These are phyloP conservation scores for Dryadula phaetusa DNA, from an alignment of 2,888 invertebrate species.

Conservation along the genomic window DNA sequence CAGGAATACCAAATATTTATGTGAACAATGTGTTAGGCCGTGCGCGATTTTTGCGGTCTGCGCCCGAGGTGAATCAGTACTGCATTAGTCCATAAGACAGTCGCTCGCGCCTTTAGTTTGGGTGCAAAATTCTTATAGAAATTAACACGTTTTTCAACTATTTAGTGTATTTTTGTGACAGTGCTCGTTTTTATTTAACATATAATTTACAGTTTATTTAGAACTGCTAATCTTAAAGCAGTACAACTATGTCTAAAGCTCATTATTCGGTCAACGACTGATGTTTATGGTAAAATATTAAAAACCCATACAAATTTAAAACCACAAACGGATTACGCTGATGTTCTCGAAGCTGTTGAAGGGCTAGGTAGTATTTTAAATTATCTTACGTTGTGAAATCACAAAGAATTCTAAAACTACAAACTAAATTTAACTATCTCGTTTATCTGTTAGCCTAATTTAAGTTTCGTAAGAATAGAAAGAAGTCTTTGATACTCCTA, in stretches of 20 bases:
- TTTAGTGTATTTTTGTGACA: constrained; percentile 53
- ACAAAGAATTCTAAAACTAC: neutral
- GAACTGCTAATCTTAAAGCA: constrained; percentile 30
- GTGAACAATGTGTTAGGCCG: constrained; percentile 74
- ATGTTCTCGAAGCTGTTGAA: constrained; percentile 73
- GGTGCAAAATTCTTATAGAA: constrained; percentile 74
- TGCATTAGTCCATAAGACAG: constrained; percentile 78
- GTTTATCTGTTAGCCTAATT: constrained; percentile 31
- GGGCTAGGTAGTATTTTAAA: constrained; percentile 67
- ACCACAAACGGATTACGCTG: constrained; percentile 67
- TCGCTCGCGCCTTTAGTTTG: constrained; percentile 73
- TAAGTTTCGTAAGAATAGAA: constrained; percentile 27
- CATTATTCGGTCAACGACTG: constrained; percentile 78
- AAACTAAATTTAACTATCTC: constrained; percentile 37
- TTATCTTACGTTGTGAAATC: neutral
- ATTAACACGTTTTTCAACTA: constrained; percentile 73
- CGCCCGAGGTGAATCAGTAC: constrained; percentile 79
- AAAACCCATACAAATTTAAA: constrained; percentile 63
- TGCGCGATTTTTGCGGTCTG: constrained; percentile 73
- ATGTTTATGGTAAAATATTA: constrained; percentile 76
- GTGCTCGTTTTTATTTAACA: constrained; percentile 50
- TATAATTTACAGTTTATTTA: constrained; percentile 47
- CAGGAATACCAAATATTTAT: constrained; percentile 67
- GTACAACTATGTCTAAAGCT: constrained; percentile 60
- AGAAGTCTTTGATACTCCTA: constrained; percentile 26